Evolutionary conservation across 2,888 invertebrate genomes (phyloP).

Genomic region (Melinaea marsaeus): DNA sequence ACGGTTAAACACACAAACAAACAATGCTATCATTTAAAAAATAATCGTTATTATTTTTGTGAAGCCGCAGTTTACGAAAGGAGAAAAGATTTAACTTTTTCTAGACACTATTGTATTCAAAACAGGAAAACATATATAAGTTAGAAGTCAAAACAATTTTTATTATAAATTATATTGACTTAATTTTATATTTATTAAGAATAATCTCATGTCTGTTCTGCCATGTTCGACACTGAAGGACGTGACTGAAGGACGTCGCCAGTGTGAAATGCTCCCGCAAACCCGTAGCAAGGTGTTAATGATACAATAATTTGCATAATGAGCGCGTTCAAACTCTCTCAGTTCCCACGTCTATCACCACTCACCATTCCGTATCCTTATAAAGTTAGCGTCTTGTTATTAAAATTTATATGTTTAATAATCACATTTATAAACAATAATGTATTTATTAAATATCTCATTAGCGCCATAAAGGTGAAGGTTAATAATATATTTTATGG

Average conservation of each 20-base stretch:
- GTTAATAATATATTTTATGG: neutral
- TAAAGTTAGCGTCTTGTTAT: constrained; percentile 58
- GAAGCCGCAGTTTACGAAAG: too few species aligned
- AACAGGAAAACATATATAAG: too few species aligned
- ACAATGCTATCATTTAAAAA: too few species aligned
- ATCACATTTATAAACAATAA: constrained; percentile 28
- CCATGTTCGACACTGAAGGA: neutral
- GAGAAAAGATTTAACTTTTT: too few species aligned
- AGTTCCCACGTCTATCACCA: constrained; percentile 70
- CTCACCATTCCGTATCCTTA: constrained; percentile 49
- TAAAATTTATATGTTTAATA: constrained; percentile 46
- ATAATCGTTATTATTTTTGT: too few species aligned
- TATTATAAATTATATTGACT: too few species aligned
- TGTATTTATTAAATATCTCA: neutral
- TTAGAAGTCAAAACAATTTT: too few species aligned
- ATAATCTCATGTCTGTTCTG: constrained; percentile 10
- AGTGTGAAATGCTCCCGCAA: constrained; percentile 67
- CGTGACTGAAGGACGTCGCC: constrained; percentile 35
- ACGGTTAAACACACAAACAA: too few species aligned
- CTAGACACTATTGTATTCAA: too few species aligned
- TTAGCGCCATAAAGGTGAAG: neutral
- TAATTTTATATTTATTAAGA: neutral
- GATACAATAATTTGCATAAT: constrained; percentile 76
- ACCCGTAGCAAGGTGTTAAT: constrained; percentile 70
- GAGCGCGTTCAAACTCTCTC: constrained; percentile 53